Base-by-base conservation (phyloP, 2,888 invertebrate genomes). In the Athrips mouffetella region DNA sequence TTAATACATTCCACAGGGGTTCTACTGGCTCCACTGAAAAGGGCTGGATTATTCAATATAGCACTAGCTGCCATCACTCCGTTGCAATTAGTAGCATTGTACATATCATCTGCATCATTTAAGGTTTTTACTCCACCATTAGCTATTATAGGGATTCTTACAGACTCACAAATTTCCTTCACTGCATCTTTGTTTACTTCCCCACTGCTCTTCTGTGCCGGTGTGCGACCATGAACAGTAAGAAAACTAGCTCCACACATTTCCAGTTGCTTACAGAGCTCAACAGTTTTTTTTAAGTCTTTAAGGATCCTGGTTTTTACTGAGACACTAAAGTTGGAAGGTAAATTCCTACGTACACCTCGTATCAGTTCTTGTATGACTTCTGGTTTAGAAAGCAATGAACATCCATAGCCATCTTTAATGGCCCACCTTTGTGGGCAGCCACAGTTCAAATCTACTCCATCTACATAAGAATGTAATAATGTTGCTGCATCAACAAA, bases 371-470 rank as follows among this genome's bases (percentile, higher is more conserved):
- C 96, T 57, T 92, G 91, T 3, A 99, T 91, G 7, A 93, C 65
- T 67, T 98, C 94, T 4, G 98, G 98, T 59, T 94, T 92, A 7
- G 91, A 91, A 15, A 98, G 79, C 57, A 98, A 80, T 51, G 93
- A 92, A 66, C 95, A 95, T 0, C 98, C 98, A 71, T 96, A 94
- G 2, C 97, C 97, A 70, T 96, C 95, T 58, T 94, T 91, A 80
- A 96, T 93, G 0, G 98, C 98, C 98, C 98, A 98, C 58, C 92
- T 89, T 80, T 99, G 99, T 0, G 99, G 99, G 65, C 99, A 99
- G 0, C 99, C 99, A 88, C 99, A 99, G 75, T 99, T 99, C 27
- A 99, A 85, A 84, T 99, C 99, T 1, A 98, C 94, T 4, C 99
- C 99, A 88, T 96, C 94, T 47, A 94, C 92, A 85, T 93, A 95